Base-by-base conservation (phyloP, 2,797 vertebrate species). In the Peromyscus nudipes region DNA sequence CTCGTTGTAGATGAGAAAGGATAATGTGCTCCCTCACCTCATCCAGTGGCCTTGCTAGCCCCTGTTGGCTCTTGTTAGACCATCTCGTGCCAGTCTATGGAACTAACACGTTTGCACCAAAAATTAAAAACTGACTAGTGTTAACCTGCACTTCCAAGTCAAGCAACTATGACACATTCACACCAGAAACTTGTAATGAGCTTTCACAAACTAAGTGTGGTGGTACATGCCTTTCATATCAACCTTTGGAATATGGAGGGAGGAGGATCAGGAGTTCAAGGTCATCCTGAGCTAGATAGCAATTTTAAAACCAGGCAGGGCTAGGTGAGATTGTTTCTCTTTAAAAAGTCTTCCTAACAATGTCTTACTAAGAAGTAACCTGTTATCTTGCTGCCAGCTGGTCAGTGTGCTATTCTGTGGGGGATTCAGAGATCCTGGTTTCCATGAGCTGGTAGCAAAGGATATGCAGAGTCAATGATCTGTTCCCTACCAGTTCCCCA, bases 111-210 rank as follows among this genome's bases (percentile, higher is more conserved):
- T 94, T 88, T 79, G 87, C 87, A 57, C 71, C 77, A 86, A 75
- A 89, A 46, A 96, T 98, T 98, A 95, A 98, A 97, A 98, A 94
- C 94, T 97, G 89, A 93, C 96, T 97, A 97, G 97, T 89, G 95
- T 98, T 98, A 98, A 98, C 97, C 92, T 97, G 80, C 96, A 97
- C 94, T 98, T 98, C 97, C 97, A 97, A 97, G 98, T 60, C 92
- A 95, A 96, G 90, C 80, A 92, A 97, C 95, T 96, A 95, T 97
- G 98, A 98, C 93, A 95, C 94, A 96, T 94, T 97, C 98, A 96
- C 94, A 40, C 92, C n/a, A 75, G 95, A 94, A 97, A 89, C 83
- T 82, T 89, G 86, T 96, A 98, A 96, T 92, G 94, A 64, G 40
- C 40, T 12, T 76, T 57, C 25, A 43, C 29, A 76, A 77, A 23